Evolutionary conservation across 2,113 vertebrate genomes (phyloP).

Genomic region (Epinephelus cyanopodus): DNA sequence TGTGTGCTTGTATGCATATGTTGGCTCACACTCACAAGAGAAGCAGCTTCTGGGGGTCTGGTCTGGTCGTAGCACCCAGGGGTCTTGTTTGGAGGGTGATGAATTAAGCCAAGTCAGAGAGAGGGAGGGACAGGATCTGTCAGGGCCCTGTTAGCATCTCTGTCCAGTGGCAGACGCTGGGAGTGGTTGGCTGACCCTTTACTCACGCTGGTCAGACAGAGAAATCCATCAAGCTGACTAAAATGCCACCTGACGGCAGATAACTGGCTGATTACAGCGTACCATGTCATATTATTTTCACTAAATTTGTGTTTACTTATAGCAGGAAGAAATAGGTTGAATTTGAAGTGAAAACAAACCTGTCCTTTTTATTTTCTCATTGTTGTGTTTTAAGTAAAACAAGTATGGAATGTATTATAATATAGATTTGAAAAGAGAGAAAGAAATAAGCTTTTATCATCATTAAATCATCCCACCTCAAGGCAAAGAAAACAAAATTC

Average conservation of each 20-base stretch:
- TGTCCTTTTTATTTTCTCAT: not conserved
- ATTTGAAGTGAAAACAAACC: not conserved
- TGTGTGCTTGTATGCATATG: constrained; percentile 13
- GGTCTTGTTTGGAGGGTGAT: constrained; percentile 77
- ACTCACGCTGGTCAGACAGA: constrained; percentile 60
- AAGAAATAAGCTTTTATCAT: too few relatives aligned
- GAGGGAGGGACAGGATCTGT: constrained; percentile 71
- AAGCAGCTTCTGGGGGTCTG: constrained; percentile 45
- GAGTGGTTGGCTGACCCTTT: constrained; percentile 73
- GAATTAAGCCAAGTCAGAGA: constrained; percentile 69
- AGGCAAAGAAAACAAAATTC: too few relatives aligned
- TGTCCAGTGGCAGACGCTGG: constrained; percentile 67
- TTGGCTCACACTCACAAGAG: constrained; percentile 2
- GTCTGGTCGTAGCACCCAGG: constrained; percentile 31
- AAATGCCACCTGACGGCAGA: constrained; percentile 59
- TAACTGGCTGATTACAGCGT: constrained; percentile 36
- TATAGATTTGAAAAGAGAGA: too few relatives aligned
- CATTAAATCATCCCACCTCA: too few relatives aligned
- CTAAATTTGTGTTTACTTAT: not conserved
- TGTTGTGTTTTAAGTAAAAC: not conserved
- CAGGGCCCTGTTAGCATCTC: constrained; percentile 77
- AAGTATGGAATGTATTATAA: not conserved
- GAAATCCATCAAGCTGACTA: constrained; percentile 74
- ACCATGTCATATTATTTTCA: constrained; percentile 19
- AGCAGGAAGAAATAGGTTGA: not conserved